These are phyloP conservation scores for Sylvia atricapilla DNA, from an alignment of 2,113 vertebrate species.

Conservation along the genomic window DNA sequence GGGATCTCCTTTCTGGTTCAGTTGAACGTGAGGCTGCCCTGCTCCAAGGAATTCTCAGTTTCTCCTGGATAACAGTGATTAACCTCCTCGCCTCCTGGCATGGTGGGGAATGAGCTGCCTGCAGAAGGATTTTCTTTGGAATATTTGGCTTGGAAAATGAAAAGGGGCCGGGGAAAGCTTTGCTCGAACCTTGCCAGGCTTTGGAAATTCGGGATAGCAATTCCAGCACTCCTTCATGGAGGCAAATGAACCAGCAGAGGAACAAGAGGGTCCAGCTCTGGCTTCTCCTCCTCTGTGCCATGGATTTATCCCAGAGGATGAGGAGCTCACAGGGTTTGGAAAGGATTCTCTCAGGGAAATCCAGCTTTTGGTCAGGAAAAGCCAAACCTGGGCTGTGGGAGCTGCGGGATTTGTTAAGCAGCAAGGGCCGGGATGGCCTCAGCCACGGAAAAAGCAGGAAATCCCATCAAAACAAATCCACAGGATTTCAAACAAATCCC, in stretches of 20 bases:
- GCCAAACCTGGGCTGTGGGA: fast-evolving
- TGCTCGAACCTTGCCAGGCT: background rate
- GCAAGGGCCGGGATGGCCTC: background rate
- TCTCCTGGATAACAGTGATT: background rate
- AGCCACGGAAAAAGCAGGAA: background rate
- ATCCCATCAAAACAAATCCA: background rate
- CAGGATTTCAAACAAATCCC: background rate
- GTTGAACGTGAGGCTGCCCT: fast-evolving
- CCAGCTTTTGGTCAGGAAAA: background rate
- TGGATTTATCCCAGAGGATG: background rate
- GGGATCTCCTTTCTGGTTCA: background rate
- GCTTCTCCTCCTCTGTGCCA: background rate
- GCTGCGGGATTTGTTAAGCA: background rate
- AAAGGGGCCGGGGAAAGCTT: background rate
- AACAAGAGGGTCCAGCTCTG: background rate
- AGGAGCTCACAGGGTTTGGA: background rate
- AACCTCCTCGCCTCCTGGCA: background rate
- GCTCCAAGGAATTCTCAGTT: background rate
- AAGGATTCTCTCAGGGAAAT: background rate
- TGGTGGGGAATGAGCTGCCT: background rate
- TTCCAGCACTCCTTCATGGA: background rate
- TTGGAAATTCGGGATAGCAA: background rate
- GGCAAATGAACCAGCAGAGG: background rate
- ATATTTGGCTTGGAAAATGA: fast-evolving
- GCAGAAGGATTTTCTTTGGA: background rate